Conservation (phyloP, 2,797 vertebrate genomes). For the Rhadinocentrus ornatus region DNA sequence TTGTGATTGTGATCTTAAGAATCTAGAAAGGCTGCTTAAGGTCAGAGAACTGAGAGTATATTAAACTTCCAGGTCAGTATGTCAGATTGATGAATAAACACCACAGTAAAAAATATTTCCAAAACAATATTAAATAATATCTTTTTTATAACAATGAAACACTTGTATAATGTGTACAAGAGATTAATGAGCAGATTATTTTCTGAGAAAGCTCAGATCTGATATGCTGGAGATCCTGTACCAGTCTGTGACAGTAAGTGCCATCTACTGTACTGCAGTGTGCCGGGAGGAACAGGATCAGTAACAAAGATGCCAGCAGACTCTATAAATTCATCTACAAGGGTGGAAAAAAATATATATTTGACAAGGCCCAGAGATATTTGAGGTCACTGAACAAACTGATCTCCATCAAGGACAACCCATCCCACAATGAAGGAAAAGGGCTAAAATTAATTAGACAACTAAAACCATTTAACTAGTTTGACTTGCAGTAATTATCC, state of each 20-base stretch:
- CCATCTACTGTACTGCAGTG: not conserved
- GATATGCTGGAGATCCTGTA: not conserved
- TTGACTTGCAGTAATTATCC: too few species aligned
- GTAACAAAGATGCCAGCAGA: not conserved
- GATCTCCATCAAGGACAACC: too few species aligned
- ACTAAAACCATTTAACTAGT: too few species aligned
- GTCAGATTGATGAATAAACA: not conserved
- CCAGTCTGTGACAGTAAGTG: not conserved
- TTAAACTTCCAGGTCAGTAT: not conserved
- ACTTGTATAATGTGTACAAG: not conserved
- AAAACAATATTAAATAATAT: not conserved
- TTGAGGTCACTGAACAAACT: too few species aligned
- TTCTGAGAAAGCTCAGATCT: not conserved
- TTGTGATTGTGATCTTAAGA: constrained; percentile 5
- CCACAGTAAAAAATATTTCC: not conserved
- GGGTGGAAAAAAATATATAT: too few species aligned
- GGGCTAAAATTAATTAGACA: too few species aligned
- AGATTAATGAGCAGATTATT: not conserved
- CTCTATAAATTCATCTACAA: too few species aligned
- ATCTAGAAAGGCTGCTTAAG: not conserved
- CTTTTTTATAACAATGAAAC: not conserved
- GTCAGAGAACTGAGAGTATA: not conserved
- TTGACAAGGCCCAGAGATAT: too few species aligned
- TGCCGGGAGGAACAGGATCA: not conserved
- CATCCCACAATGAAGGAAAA: too few species aligned